Percentiles rank a stretch among this genome's conserved stretches.
phyloP scores from a whole-genome alignment of 2,797 vertebrate genomes.

The Eurystomus glaucurus region DNA sequence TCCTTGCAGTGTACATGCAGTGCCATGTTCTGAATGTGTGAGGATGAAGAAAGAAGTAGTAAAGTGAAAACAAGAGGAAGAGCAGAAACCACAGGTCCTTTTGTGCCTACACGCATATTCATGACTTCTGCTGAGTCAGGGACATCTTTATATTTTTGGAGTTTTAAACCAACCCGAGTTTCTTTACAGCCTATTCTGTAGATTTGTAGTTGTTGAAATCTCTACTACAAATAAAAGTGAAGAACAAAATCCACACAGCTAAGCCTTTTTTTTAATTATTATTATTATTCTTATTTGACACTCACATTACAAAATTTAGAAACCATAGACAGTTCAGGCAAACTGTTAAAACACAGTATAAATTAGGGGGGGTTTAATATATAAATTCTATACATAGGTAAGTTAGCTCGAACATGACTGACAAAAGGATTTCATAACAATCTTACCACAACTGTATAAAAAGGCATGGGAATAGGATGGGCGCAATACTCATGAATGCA shows the following conservation, averaged over 20 bases:
- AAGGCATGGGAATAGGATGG: slow-evolving; percentile 66
- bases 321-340: slow-evolving; percentile 83
- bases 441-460: slow-evolving; percentile 77
- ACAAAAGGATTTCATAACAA: slow-evolving; percentile 76
- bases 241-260: not conserved
- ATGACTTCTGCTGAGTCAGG: not conserved
- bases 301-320: slow-evolving; percentile 84
- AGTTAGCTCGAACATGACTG: slow-evolving; percentile 76
- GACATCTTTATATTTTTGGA: not conserved
- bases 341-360: slow-evolving; percentile 87
- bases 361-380: slow-evolving; percentile 77
- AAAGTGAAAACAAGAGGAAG: not conserved
- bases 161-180: not conserved
- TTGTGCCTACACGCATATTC: not conserved
- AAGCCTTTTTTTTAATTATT: not conserved
- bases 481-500: slow-evolving; percentile 66
- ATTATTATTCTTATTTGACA: slow-evolving; percentile 73
- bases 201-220: not conserved
- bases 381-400: slow-evolving; percentile 81
- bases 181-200: not conserved
- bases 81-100: not conserved
- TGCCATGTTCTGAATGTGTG: not conserved
- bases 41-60: not conserved
- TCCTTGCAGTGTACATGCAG: not conserved
- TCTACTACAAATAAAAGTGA: not conserved